phyloP scores from a whole-genome alignment of 1,140 invertebrate genomes.

The Magallana angulata region DNA sequence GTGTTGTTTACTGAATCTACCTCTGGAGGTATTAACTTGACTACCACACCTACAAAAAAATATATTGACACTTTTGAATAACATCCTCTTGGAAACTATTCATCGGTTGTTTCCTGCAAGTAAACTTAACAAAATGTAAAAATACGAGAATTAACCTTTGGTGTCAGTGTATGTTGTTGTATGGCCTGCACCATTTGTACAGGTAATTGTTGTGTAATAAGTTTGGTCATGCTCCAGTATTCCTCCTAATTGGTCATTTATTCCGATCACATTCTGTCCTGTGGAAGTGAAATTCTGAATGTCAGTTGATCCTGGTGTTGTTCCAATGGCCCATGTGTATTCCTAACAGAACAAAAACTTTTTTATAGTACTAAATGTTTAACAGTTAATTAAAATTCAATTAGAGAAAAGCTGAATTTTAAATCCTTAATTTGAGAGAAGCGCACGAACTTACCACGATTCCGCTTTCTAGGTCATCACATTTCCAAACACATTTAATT shows the following conservation, averaged over 20 bases:
- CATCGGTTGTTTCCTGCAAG: no score
- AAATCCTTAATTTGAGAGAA: background rate
- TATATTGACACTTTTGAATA: background rate
- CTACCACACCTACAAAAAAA: slow-evolving; percentile 55
- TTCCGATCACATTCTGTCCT: slow-evolving; percentile 48
- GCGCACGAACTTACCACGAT: slow-evolving; percentile 51
- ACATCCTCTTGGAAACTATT: no score
- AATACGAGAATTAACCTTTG: slow-evolving; percentile 42
- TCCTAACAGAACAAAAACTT: slow-evolving; percentile 44
- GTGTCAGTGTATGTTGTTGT: slow-evolving; percentile 48
- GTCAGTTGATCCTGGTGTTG: slow-evolving; percentile 52
- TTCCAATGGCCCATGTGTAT: slow-evolving; percentile 64
- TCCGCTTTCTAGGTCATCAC: slow-evolving; percentile 61
- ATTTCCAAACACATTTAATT: slow-evolving; percentile 61
- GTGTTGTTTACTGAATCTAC: slow-evolving; percentile 54
- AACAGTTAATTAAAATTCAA: background rate
- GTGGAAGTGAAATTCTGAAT: slow-evolving; percentile 55
- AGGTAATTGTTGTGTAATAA: slow-evolving; percentile 59
- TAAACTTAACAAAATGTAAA: background rate
- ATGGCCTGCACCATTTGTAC: slow-evolving; percentile 58
- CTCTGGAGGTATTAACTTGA: slow-evolving; percentile 49
- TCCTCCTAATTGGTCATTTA: slow-evolving; percentile 51
- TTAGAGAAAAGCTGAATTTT: background rate
- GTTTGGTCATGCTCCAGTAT: slow-evolving; percentile 52
- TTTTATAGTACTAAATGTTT: background rate